phyloP scores from a whole-genome alignment of 2,113 vertebrate genomes.

The Oreochromis niloticus region DNA sequence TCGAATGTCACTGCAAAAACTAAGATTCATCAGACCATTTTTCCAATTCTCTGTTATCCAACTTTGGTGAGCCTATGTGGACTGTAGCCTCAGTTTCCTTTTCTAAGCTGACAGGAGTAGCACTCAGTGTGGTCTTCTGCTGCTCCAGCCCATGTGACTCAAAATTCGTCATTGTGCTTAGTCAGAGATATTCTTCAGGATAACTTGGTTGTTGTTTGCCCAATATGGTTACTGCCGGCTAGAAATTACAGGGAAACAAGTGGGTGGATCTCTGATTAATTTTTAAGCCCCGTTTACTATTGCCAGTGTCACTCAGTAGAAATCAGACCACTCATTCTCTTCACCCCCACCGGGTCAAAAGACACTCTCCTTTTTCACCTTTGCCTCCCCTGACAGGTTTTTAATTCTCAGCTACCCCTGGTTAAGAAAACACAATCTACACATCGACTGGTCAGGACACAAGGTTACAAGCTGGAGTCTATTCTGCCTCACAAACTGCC shows the following conservation, averaged over 20 bases:
- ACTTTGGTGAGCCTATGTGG: background rate
- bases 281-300: background rate
- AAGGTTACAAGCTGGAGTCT: background rate
- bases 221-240: background rate
- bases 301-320: background rate
- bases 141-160: background rate
- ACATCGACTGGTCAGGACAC: background rate
- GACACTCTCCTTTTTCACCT: background rate
- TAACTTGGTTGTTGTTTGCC: background rate
- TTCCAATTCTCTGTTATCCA: background rate
- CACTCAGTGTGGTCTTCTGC: background rate
- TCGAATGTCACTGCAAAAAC: background rate
- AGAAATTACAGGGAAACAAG: background rate
- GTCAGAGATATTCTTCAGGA: background rate
- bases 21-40: background rate
- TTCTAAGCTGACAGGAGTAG: background rate
- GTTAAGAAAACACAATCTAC: background rate
- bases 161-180: background rate
- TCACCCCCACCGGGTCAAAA: fast-evolving
- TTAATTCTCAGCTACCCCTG: background rate
- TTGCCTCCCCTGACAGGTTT: background rate
- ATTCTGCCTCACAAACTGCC: background rate
- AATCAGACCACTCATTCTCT: background rate
- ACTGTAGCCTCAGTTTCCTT: background rate
- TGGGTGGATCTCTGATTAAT: background rate